These are phyloP conservation scores for Salvelinus fontinalis DNA, from an alignment of 2,113 vertebrate genomes.

Conservation along the genomic window DNA sequence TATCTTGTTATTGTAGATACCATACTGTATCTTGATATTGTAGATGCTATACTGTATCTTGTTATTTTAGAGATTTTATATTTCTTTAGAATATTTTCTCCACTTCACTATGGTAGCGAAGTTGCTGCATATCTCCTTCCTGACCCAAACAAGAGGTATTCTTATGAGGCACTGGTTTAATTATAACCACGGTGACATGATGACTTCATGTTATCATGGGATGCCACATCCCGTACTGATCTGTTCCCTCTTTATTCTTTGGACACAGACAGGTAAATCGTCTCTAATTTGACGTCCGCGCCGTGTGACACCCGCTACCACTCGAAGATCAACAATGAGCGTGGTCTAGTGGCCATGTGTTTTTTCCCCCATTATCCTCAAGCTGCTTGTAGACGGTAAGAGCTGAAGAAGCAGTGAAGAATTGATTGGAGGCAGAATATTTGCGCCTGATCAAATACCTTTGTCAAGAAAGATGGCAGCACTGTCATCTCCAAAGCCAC, in stretches of 20 bases:
- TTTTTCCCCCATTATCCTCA: not conserved
- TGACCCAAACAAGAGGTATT: conserved; percentile 32
- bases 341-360: not conserved
- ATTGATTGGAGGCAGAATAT: conserved; percentile 67
- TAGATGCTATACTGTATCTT: too few relatives aligned
- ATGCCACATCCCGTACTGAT: not conserved
- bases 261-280: conserved; percentile 68
- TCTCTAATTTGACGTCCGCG: conserved; percentile 33
- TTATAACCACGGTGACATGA: conserved; percentile 33
- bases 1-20: too few relatives aligned
- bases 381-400: conserved; percentile 41
- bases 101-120: not conserved
- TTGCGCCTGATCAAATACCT: conserved; percentile 70
- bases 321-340: conserved; percentile 31
- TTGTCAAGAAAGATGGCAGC: conserved; percentile 70
- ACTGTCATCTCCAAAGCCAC: conserved; percentile 68
- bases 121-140: not conserved
- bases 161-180: conserved; percentile 38
- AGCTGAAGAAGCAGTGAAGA: not conserved
- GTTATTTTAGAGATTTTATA: too few relatives aligned
- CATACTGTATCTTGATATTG: too few relatives aligned
- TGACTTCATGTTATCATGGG: too few relatives aligned
- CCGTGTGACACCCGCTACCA: conserved; percentile 23
- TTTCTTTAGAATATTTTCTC: not conserved
- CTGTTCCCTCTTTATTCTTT: conserved; percentile 60